Evolutionary conservation across 2,797 vertebrate species (phyloP), one percentile per base, ranked within the genome.

Genomic region (Lutjanus argentimaculatus): DNA sequence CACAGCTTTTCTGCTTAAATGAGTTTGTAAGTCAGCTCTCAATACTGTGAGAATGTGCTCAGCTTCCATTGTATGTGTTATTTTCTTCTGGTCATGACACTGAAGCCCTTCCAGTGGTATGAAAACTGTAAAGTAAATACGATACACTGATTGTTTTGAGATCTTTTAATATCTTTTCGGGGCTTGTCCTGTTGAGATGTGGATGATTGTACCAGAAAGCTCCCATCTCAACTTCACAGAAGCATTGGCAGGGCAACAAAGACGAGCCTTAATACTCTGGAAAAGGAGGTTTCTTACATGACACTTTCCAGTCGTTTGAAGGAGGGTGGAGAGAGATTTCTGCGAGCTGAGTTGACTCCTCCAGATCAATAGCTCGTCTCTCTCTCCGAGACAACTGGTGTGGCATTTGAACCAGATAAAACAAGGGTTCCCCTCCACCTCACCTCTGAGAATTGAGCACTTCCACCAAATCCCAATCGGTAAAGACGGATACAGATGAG

Each of bases 361-460:
- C 72, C 87, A 91, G 93, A 96, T 96, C 95, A 95, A 96, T 96
- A 96, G 91, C 91, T 94, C 51, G 92, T 96, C 95, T 95, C 93
- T 93, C 89, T 90, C 91, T 82, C 90, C 9, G 86, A 95, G 94
- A 96, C 94, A 91, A 95, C 94, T 92, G 92, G 93, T 93, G 93
- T 95, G 95, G 93, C 92, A 96, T 95, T 95, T 96, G 95, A 96
- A 95, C 94, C 92, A 96, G 93, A 96, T 95, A 93, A 95, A 96
- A 95, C 93, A 93, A 90, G 91, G 91, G 91, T 93, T 94, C 89
- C 92, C 93, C 93, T 95, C 93, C 89, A 93, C 90, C 90, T 95
- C 93, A 95, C 95, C 94, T 94, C 92, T 87, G 91, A 94, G 91
- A 91, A 93, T 90, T 80, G 81, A 91, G 85, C 86, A 84, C 90